These are phyloP conservation scores for Centrocercus urophasianus DNA, from an alignment of 2,113 vertebrate species.

Conservation along the genomic window DNA sequence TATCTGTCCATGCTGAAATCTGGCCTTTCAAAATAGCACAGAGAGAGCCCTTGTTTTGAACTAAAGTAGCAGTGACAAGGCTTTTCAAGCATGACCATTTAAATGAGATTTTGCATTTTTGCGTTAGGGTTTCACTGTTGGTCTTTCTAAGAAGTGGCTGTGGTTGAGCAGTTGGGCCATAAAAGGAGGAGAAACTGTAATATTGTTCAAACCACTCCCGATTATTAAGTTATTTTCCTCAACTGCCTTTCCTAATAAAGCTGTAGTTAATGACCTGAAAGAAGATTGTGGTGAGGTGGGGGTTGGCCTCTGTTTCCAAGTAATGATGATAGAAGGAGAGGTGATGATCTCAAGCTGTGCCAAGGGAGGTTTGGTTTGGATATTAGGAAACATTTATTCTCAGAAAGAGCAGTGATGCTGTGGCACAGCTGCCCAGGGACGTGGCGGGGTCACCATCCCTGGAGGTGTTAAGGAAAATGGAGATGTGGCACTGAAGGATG, in stretches of 20 bases:
- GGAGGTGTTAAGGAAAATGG: too few relatives aligned
- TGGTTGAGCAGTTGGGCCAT: fast-evolving
- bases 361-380: neutral
- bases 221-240: neutral
- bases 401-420: too few relatives aligned
- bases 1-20: neutral
- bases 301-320: neutral
- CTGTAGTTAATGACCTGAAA: fast-evolving
- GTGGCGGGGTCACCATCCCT: too few relatives aligned
- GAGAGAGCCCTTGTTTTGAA: slow-evolving; percentile 16
- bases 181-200: neutral
- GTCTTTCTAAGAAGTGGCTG: neutral
- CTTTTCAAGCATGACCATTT: neutral
- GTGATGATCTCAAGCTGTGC: neutral
- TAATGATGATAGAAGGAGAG: neutral
- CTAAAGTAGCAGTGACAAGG: neutral
- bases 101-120: neutral
- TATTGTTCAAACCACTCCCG: fast-evolving
- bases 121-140: fast-evolving
- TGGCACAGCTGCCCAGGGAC: neutral
- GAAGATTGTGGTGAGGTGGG: neutral
- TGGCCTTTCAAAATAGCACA: neutral
- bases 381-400: neutral
- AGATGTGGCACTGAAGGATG: too few relatives aligned
- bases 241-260: fast-evolving